phyloP scores from a whole-genome alignment of 2,797 vertebrate species.

The Melanotaenia pygmaea region DNA sequence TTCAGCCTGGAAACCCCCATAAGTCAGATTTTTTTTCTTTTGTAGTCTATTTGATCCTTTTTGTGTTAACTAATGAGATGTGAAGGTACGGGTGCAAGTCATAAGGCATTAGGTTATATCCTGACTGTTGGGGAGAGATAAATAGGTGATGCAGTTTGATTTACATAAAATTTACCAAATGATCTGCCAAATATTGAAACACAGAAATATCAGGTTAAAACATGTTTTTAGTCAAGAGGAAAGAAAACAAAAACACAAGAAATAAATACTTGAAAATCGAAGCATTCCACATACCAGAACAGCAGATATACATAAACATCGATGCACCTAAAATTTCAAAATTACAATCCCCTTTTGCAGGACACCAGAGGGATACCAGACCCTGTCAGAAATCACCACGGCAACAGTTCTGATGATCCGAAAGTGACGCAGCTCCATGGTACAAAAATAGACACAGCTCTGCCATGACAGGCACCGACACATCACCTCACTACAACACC shows the following conservation, averaged over 20 bases:
- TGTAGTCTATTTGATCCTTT: conserved; percentile 25
- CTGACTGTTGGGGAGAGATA: conserved; percentile 59
- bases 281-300: conserved; percentile 62
- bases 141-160: conserved; percentile 58
- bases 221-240: conserved; percentile 31
- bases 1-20: conserved; percentile 47
- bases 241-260: not conserved
- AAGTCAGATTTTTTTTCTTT: conserved; percentile 35
- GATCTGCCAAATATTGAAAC: conserved; percentile 40
- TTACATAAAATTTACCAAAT: conserved; percentile 17
- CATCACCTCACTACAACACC: conserved; percentile 64
- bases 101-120: conserved; percentile 81
- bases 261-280: conserved; percentile 64
- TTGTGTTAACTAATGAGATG: conserved; percentile 38
- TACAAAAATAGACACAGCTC: conserved; percentile 58
- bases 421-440: conserved; percentile 49
- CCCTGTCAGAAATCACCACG: conserved; percentile 42
- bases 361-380: conserved; percentile 61
- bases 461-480: conserved; percentile 48
- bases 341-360: conserved; percentile 48
- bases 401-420: conserved; percentile 58
- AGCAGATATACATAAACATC: conserved; percentile 51
- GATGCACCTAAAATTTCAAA: conserved; percentile 48
- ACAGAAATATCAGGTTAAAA: conserved; percentile 38
- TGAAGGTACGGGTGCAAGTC: conserved; percentile 74